Evolutionary conservation across 2,113 vertebrate species (phyloP).

Genomic region (Zosterops borbonicus): DNA sequence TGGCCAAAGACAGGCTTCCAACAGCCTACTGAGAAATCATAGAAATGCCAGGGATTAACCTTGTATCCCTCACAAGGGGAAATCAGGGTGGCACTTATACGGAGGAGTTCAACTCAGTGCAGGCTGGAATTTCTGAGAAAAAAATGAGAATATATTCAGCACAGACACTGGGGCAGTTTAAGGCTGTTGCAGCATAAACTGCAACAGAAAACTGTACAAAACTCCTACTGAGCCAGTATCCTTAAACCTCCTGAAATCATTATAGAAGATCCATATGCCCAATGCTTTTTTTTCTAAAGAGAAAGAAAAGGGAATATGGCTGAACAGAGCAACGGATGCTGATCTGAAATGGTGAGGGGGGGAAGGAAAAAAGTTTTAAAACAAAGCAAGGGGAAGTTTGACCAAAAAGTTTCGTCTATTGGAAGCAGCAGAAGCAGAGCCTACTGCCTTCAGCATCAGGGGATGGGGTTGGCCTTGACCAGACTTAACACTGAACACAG

Average conservation of each 20-base stretch:
- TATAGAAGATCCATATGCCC: background rate
- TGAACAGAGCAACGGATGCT: background rate
- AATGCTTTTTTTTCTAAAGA: background rate
- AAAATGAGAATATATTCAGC: background rate
- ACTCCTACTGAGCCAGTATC: background rate
- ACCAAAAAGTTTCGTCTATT: background rate
- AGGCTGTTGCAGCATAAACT: background rate
- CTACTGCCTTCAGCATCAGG: background rate
- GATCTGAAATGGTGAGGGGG: background rate
- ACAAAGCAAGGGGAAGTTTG: background rate
- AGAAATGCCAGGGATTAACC: background rate
- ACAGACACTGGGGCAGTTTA: background rate
- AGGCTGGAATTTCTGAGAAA: background rate
- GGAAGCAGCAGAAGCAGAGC: background rate
- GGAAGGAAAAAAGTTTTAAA: background rate
- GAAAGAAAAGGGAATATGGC: background rate
- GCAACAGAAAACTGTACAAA: background rate
- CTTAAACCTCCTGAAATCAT: background rate
- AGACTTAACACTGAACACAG: background rate
- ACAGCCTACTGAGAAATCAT: background rate
- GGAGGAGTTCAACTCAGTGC: background rate
- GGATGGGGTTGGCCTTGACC: background rate
- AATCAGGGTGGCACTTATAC: background rate
- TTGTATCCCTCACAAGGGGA: rapidly evolving
- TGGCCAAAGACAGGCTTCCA: background rate